Evolutionary conservation across 2,888 invertebrate species (phyloP).

Genomic region (Zygogramma bicolorata): DNA sequence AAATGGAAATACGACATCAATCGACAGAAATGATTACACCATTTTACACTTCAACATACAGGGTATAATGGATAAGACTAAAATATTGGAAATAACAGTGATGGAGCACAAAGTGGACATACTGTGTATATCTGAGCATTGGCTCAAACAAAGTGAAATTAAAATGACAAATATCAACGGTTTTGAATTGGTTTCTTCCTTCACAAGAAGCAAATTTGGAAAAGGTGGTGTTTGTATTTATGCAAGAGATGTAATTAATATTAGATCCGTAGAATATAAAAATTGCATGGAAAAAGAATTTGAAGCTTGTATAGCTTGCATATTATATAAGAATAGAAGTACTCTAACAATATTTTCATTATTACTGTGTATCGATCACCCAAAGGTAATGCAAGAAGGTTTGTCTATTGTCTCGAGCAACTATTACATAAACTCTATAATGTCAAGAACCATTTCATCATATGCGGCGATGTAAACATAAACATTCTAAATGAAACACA

Average conservation of each 20-base stretch:
- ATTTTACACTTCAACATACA: no score
- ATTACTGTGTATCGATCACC: constrained; percentile 8
- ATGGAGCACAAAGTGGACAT: no score
- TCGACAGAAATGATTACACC: no score
- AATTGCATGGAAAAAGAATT: neutral
- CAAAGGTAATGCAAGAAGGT: neutral
- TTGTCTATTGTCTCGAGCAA: constrained; percentile 6
- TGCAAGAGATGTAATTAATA: neutral
- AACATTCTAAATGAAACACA: constrained; percentile 3
- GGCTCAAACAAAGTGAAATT: no score
- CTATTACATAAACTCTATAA: constrained; percentile 6
- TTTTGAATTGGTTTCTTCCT: no score
- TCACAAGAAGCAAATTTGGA: constrained; percentile 6
- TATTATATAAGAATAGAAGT: neutral
- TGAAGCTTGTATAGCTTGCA: constrained; percentile 7
- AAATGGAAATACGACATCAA: no score
- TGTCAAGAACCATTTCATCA: constrained; percentile 1
- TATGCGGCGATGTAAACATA: constrained; percentile 11
- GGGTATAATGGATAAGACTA: no score
- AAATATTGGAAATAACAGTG: no score
- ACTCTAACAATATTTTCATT: neutral
- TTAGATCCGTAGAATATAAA: neutral
- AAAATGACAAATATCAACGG: no score
- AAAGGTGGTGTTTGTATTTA: constrained; percentile 7
- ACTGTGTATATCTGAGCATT: no score